These are phyloP conservation scores for Elymnias hypermnestra DNA, from an alignment of 1,140 invertebrate species.

Conservation along the genomic window DNA sequence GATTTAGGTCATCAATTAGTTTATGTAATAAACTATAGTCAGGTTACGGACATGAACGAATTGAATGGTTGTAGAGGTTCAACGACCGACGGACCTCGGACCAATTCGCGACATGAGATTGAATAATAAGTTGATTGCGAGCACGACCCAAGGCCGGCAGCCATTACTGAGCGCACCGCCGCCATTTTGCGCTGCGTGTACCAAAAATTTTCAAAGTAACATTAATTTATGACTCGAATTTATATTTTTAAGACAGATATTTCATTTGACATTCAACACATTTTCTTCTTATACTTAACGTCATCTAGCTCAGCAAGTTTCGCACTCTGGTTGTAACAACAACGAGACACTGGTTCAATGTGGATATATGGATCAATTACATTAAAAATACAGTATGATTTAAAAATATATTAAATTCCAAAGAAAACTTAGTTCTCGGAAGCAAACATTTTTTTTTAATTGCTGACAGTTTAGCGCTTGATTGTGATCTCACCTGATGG, in stretches of 20 bases:
- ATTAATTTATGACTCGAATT: slow-evolving; percentile 11
- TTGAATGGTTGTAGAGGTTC: slow-evolving; percentile 55
- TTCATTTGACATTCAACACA: too few species aligned
- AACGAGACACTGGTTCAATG: too few species aligned
- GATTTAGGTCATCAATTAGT: slow-evolving; percentile 5
- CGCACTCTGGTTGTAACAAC: too few species aligned
- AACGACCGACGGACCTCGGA: slow-evolving; percentile 65
- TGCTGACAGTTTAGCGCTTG: too few species aligned
- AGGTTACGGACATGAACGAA: slow-evolving; percentile 27
- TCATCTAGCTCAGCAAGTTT: too few species aligned
- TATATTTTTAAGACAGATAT: background rate
- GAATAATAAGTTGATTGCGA: slow-evolving; percentile 75
- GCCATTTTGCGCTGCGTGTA: slow-evolving; percentile 60
- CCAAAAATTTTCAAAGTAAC: slow-evolving; percentile 27
- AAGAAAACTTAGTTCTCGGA: too few species aligned
- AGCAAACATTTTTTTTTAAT: too few species aligned
- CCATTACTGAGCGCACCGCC: slow-evolving; percentile 52
- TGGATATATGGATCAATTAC: too few species aligned
- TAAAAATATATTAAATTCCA: too few species aligned
- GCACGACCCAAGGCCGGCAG: slow-evolving; percentile 61
- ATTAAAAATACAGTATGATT: too few species aligned
- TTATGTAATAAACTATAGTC: slow-evolving; percentile 12
- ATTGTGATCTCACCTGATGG: too few species aligned
- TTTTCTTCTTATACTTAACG: too few species aligned
- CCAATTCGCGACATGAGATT: slow-evolving; percentile 75